A percentile compares a stretch with the other conserved stretches of the same genome.
These are phyloP conservation scores for Drosophila buzzatii DNA, from an alignment of 2,888 invertebrate genomes.

Conservation along the genomic window DNA sequence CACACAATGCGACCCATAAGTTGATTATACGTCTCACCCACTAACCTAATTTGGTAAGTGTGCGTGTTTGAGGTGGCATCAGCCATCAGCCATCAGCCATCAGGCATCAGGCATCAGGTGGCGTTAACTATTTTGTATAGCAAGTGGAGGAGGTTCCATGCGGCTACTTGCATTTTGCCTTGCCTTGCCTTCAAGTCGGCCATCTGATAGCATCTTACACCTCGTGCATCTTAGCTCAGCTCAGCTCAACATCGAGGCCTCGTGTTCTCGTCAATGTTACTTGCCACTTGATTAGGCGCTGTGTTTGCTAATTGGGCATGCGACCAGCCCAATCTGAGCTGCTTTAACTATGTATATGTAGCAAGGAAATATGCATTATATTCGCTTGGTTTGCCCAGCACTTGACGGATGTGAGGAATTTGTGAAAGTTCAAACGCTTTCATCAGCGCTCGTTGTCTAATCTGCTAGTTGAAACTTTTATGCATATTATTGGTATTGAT, in stretches of 20 bases:
- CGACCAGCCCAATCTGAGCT: conserved; percentile 9
- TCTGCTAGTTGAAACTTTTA: background rate
- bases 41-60: conserved; percentile 69
- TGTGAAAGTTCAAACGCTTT: conserved; percentile 18
- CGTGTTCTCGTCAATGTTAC: conserved; percentile 65
- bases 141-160: conserved; percentile 43
- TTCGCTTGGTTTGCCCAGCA: conserved; percentile 43
- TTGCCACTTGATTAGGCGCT: conserved; percentile 75
- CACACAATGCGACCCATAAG: conserved; percentile 71
- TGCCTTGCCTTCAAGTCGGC: conserved; percentile 57
- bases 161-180: conserved; percentile 35
- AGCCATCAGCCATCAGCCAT: conserved; percentile 10
- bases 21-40: conserved; percentile 80
- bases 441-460: conserved; percentile 3
- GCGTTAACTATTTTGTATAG: conserved; percentile 55
- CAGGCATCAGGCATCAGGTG: conserved; percentile 38
- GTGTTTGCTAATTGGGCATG: conserved; percentile 62
- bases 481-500: background rate
- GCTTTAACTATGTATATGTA: background rate
- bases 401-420: conserved; percentile 21
- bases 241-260: conserved; percentile 61
- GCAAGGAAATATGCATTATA: conserved; percentile 53
- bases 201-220: conserved; percentile 55
- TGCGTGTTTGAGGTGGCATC: conserved; percentile 29
- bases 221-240: conserved; percentile 44